Evolutionary conservation across 2,797 vertebrate species (phyloP).

Genomic region (Tympanoctomys barrerae): DNA sequence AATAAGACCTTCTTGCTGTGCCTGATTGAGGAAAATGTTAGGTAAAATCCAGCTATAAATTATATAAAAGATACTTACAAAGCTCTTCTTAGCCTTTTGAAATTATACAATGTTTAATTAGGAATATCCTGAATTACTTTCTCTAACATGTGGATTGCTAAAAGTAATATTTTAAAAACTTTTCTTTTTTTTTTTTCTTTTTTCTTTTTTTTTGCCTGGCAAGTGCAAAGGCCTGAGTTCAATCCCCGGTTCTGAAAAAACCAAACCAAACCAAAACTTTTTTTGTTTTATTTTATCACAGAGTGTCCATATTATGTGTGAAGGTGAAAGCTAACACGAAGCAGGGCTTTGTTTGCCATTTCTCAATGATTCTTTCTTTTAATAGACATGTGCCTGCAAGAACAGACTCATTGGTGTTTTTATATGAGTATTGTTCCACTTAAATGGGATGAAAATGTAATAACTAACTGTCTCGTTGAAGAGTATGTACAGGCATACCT

Average conservation of each 20-base stretch:
- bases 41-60: background rate
- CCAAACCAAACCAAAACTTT: no score
- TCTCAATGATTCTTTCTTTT: background rate
- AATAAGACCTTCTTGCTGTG: background rate
- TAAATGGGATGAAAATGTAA: conserved; percentile 4
- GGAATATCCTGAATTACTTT: conserved; percentile 17
- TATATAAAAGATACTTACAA: conserved; percentile 13
- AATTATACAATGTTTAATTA: conserved; percentile 31
- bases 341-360: background rate
- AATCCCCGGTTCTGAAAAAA: background rate
- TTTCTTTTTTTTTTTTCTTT: background rate
- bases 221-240: no score
- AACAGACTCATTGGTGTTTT: conserved; percentile 1
- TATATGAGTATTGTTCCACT: background rate
- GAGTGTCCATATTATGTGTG: background rate
- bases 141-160: background rate
- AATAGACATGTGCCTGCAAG: background rate
- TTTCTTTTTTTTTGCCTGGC: no score
- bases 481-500: background rate
- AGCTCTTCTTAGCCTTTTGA: background rate
- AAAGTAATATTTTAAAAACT: conserved; percentile 29
- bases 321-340: background rate
- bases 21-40: background rate
- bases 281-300: conserved; percentile 24
- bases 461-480: background rate